These are phyloP conservation scores for Neodontobutis hainanensis DNA, from an alignment of 2,113 vertebrate genomes.

Conservation along the genomic window DNA sequence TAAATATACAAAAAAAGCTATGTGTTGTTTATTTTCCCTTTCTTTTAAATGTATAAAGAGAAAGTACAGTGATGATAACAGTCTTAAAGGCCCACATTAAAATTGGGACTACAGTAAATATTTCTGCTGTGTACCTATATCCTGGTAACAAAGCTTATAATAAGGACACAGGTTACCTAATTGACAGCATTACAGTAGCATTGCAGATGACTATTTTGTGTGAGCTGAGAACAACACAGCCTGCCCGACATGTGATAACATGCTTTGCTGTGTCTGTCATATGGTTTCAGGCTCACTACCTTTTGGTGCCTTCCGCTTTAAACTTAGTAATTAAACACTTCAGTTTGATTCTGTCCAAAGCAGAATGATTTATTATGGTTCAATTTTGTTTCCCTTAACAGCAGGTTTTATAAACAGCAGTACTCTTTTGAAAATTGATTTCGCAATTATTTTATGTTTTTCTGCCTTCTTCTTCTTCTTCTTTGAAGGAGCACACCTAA, in stretches of 20 bases:
- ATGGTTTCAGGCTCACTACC: constrained; percentile 29
- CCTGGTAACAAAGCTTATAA: constrained; percentile 15
- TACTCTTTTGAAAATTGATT: neutral
- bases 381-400: neutral
- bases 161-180: constrained; percentile 55
- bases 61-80: neutral
- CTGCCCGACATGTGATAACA: constrained; percentile 67
- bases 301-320: constrained; percentile 31
- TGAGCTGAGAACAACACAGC: constrained; percentile 23
- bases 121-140: neutral
- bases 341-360: constrained; percentile 6
- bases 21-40: too few species aligned
- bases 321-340: constrained; percentile 7
- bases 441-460: neutral
- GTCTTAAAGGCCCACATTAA: too few species aligned
- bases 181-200: constrained; percentile 42
- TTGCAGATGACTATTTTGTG: constrained; percentile 57
- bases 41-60: too few species aligned
- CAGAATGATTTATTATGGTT: neutral
- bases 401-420: neutral
- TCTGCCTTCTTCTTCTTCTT: neutral
- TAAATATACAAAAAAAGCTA: neutral
- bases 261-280: constrained; percentile 65
- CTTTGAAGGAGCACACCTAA: constrained; percentile 25
- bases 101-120: neutral